Evolutionary conservation across 2,797 vertebrate genomes (phyloP), one percentile per base, ranked within the genome.

Genomic region (Carcharodon carcharias): DNA sequence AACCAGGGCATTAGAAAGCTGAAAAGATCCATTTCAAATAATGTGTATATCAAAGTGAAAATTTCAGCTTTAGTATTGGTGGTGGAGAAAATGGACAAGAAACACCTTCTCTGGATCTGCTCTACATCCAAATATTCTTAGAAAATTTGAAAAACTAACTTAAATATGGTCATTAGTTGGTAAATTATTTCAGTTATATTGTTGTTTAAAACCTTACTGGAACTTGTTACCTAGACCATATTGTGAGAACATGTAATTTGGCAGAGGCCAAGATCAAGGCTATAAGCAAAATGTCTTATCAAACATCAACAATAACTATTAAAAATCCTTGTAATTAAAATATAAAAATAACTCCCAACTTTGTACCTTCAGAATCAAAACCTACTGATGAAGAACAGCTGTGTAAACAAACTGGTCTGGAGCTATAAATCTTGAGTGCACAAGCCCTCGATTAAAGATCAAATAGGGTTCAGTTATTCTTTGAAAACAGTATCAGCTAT

Each of bases 331-430:
- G 93, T 77, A 95, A 77, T 73, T 95, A 95, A 73, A 95, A 73
- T 73, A 77, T 77, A 73, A 95, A 95, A 50, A 58, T 77, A 77
- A 95, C 23, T 69, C 45, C 40, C 45, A 58, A 77, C 71, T 73
- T 77, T 95, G 69, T 73, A 77, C 54, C 69, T 95, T 77, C 67
- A 71, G 45, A 95, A 95, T 95, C 69, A 95, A 95, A 95, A 95
- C n/a, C 94, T 56, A 31, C 65, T 56, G 69, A 71, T 56, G 69
- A 95, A 54, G 26, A 95, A 56, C 69, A 95, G 69, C 63, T 73
- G 50, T 21, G n/a, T 35, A 95, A 95, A 73, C 92, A 67, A 95
- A 69, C 63, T 50, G 5, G 89, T 92, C 89, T 92, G 67, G 31
- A 21, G 14, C 67, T 91, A 54, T 65, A 95, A 45, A 67, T 69